Percentiles rank a stretch among this genome's conserved stretches.
Conservation (phyloP, 2,113 vertebrate genomes). For the Pseudonaja textilis region DNA sequence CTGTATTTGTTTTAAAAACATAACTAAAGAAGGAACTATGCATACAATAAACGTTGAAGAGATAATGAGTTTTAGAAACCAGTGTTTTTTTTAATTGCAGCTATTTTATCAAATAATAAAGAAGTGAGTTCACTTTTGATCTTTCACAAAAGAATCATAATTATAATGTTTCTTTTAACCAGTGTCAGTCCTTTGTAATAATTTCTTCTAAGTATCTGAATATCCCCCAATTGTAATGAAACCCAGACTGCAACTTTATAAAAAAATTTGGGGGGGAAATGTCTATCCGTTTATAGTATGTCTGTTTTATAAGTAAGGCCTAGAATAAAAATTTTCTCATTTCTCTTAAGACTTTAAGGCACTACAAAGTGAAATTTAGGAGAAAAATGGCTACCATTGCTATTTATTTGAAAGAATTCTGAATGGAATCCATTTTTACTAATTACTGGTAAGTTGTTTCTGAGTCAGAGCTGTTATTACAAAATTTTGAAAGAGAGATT, state of each 20-base stretch:
- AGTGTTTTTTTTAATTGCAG: not conserved
- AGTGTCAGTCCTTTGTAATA: not conserved
- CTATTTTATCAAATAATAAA: not conserved
- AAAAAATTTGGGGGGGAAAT: rapidly evolving
- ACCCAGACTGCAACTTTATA: not conserved
- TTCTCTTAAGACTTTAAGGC: not conserved
- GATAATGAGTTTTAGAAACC: not conserved
- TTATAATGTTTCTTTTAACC: not conserved
- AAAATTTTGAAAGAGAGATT: not conserved
- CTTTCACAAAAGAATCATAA: not conserved
- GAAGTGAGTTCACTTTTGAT: not conserved
- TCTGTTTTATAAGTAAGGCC: not conserved
- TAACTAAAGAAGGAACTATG: not conserved
- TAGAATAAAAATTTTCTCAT: not conserved
- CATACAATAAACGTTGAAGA: not conserved
- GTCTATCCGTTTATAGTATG: not conserved
- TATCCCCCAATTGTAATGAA: not conserved
- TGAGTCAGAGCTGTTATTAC: not conserved
- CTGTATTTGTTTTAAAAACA: not conserved
- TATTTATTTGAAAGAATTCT: not conserved
- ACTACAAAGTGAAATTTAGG: not conserved
- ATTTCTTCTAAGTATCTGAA: not conserved
- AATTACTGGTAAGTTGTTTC: not conserved
- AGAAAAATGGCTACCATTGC: not conserved
- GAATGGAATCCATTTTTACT: not conserved